phyloP scores from a whole-genome alignment of 2,113 vertebrate species.

The Pluvialis apricaria region DNA sequence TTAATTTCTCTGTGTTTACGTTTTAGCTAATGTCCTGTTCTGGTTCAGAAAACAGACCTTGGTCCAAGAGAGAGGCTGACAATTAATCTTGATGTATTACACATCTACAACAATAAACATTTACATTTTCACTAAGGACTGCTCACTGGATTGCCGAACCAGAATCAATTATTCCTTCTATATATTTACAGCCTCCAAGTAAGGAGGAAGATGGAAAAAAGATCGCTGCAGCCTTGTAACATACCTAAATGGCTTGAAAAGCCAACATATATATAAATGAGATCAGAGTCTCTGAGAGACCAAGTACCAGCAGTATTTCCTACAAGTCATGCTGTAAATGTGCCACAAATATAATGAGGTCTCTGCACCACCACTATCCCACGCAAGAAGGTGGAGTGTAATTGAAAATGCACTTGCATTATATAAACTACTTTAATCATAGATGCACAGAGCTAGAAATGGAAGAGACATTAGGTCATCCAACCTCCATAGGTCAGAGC shows the following conservation, averaged over 20 bases:
- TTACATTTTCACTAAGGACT: not conserved
- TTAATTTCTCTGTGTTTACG: conserved; percentile 41
- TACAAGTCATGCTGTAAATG: conserved; percentile 38
- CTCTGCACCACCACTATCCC: conserved; percentile 36
- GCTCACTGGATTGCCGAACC: not conserved
- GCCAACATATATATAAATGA: not conserved
- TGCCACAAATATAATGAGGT: conserved; percentile 52
- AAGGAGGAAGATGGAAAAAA: not conserved
- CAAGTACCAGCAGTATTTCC: conserved; percentile 29
- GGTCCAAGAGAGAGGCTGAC: conserved; percentile 1
- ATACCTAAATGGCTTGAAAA: not conserved
- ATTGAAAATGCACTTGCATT: conserved; percentile 48
- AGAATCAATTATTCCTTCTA: conserved; percentile 2
- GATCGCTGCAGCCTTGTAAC: not conserved
- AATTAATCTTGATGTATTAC: conserved; percentile 36
- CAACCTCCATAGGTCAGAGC: not conserved
- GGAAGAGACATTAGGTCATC: conserved; percentile 53
- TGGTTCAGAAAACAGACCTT: conserved; percentile 28
- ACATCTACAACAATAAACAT: conserved; percentile 37
- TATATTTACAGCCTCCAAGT: not conserved
- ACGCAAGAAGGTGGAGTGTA: conserved; percentile 42
- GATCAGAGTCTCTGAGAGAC: not conserved
- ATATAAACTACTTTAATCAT: conserved; percentile 56
- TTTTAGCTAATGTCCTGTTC: conserved; percentile 41
- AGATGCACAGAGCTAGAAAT: conserved; percentile 43